Percentiles rank a stretch among this genome's conserved stretches.
These are phyloP conservation scores for Mus pahari DNA, from an alignment of 2,113 vertebrate species.

Conservation along the genomic window DNA sequence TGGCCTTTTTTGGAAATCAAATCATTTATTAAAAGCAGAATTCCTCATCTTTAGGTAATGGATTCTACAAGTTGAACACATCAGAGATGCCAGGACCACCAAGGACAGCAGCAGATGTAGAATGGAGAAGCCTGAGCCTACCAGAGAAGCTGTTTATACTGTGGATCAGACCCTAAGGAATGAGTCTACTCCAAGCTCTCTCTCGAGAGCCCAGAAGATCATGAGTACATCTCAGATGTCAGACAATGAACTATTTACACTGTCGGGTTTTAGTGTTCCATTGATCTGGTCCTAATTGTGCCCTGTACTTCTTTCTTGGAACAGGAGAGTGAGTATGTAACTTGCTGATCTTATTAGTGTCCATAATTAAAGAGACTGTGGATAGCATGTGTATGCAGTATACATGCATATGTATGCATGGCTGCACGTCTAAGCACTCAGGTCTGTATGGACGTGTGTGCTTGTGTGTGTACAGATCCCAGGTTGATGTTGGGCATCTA, in stretches of 20 bases:
- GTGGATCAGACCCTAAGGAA: not conserved
- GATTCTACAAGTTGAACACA: not conserved
- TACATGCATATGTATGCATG: not conserved
- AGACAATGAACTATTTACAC: not conserved
- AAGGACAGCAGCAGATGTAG: not conserved
- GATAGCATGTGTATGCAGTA: not conserved
- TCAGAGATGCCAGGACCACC: not conserved
- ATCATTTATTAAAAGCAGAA: conserved; percentile 12
- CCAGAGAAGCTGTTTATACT: not conserved
- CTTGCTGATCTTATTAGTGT: not conserved
- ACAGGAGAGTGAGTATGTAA: not conserved
- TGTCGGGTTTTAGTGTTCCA: not conserved
- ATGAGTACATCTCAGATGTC: not conserved
- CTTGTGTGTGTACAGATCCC: not conserved
- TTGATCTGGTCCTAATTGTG: not conserved
- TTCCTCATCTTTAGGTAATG: not conserved
- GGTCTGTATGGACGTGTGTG: not conserved
- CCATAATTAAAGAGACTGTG: not conserved
- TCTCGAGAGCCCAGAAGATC: not conserved
- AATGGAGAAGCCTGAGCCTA: not conserved
- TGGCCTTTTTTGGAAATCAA: conserved; percentile 12
- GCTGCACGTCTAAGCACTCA: not conserved
- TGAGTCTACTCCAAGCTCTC: not conserved
- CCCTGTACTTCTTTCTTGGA: not conserved
- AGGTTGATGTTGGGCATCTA: not conserved